Base-by-base conservation (phyloP, 1,140 invertebrate genomes). In the Neodiprion virginianus region DNA sequence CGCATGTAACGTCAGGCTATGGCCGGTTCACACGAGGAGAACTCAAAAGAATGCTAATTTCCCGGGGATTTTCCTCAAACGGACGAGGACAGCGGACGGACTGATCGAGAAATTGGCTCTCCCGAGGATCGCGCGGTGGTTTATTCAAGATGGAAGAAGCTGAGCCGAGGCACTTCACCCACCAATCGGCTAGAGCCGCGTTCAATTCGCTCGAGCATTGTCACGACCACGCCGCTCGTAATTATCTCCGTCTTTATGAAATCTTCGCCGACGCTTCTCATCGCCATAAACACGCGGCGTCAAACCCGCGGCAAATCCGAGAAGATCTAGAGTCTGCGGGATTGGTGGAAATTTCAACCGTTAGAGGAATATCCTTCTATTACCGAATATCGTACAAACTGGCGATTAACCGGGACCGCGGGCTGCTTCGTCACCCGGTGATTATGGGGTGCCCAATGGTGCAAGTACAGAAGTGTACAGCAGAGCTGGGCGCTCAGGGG, bases 31-130 rank as follows among this genome's bases (percentile, higher is more conserved):
- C 53, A 61, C 53, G 53, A 61, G 53, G 53, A 61, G n/a, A 61
- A 61, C 53, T 61, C 53, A 61, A 61, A 86, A 86, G 85, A 86
- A 86, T 86, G 84, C 85, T 79, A 86, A 86, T 86, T 86, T 86
- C 77, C 79, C 78, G 75, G 84, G 83, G 77, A 76, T 40, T 40
- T 40, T 77, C 73, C 74, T 80, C 74, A 40, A 40, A 40, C 28
- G 28, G 28, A 40, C 78, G 72, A 50, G 75, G 61, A 78, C 76
- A 75, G 79, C 48, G 67, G 7, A 69, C 73, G 78, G 69, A 61
- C 78, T 71, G 72, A 65, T 69, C 48, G 69, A 72, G 76, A 72
- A 80, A 81, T 81, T 80, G n/a, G 4, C 53, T 61, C 53, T 40
- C n/a, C n/a, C 53, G 53, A 14, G 11, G 11, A 61, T 61, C 53